Evolutionary conservation across 2,888 invertebrate genomes (phyloP).

Genomic region (Coremacera marginata): DNA sequence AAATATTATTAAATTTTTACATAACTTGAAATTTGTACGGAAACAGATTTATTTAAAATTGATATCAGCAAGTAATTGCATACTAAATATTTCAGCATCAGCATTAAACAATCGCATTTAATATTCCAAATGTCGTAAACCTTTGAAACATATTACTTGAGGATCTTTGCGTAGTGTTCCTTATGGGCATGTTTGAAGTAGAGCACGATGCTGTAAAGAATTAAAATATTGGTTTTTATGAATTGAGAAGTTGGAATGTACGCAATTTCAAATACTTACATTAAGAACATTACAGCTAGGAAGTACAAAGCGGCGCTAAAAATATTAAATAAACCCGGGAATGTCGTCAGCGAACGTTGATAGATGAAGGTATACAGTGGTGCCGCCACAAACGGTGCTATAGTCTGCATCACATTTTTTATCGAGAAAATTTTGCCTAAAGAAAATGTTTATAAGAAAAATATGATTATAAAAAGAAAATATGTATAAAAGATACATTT

Average conservation of each 20-base stretch:
- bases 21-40: too few relatives aligned
- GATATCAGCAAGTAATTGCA: neutral
- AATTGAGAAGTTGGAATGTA: neutral
- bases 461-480: neutral
- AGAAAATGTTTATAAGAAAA: conserved; percentile 21
- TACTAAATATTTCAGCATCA: neutral
- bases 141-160: conserved; percentile 51
- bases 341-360: conserved; percentile 71
- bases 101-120: neutral
- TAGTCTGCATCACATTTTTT: conserved; percentile 76
- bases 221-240: neutral
- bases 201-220: conserved; percentile 56
- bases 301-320: conserved; percentile 71
- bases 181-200: conserved; percentile 58
- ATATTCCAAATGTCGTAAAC: neutral
- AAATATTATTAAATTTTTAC: too few relatives aligned
- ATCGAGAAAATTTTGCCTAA: conserved; percentile 78
- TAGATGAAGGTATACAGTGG: conserved; percentile 77
- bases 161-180: conserved; percentile 58
- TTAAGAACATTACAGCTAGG: conserved; percentile 58
- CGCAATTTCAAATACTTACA: conserved; percentile 54
- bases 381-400: conserved; percentile 74
- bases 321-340: conserved; percentile 74
- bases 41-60: too few relatives aligned
- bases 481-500: too few relatives aligned